These are phyloP conservation scores for Gasterosteus aculeatus DNA, from an alignment of 2,113 vertebrate genomes.

Conservation along the genomic window DNA sequence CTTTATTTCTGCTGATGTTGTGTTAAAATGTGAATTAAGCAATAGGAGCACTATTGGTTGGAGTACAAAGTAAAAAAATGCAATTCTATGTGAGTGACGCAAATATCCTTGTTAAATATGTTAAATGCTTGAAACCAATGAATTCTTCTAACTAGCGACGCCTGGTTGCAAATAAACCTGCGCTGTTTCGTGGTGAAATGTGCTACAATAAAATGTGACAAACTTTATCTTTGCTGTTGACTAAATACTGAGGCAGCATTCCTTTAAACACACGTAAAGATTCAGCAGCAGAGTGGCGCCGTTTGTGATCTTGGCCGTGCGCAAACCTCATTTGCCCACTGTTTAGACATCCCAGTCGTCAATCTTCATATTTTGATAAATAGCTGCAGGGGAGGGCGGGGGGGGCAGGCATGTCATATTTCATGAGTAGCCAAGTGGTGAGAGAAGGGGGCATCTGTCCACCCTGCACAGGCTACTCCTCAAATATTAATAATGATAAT, in stretches of 20 bases:
- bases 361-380: constrained; percentile 51
- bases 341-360: constrained; percentile 28
- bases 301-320: constrained; percentile 12
- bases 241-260: neutral
- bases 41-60: neutral
- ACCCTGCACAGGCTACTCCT: constrained; percentile 67
- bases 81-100: too few relatives aligned
- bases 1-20: neutral
- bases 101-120: neutral
- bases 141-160: neutral
- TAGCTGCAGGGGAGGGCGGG: neutral
- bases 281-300: neutral
- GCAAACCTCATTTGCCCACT: neutral
- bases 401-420: constrained; percentile 63
- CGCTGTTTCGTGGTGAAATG: neutral
- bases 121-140: neutral
- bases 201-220: neutral
- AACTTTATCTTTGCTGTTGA: neutral
- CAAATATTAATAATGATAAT: constrained; percentile 80
- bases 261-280: constrained; percentile 12
- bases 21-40: neutral
- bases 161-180: neutral
- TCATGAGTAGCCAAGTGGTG: constrained; percentile 59
- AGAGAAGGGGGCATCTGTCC: constrained; percentile 67
- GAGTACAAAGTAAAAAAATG: neutral